Evolutionary conservation across 2,113 vertebrate genomes (phyloP).

Genomic region (Apistogramma diplotaenia): DNA sequence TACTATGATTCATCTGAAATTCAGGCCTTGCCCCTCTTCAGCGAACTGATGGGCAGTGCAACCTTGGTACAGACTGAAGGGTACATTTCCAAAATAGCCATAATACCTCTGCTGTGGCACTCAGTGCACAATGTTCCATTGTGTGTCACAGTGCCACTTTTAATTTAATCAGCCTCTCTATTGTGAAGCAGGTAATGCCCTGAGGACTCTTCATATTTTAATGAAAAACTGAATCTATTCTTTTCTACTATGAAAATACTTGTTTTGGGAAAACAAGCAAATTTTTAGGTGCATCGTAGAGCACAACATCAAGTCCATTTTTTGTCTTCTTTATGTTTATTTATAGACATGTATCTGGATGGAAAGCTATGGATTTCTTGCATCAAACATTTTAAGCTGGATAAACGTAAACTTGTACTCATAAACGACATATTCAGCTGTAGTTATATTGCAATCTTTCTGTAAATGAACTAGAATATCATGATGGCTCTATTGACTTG

Average conservation of each 20-base stretch:
- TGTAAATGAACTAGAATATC: neutral
- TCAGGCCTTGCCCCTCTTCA: neutral
- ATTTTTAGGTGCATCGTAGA: neutral
- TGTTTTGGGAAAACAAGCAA: conserved; percentile 14
- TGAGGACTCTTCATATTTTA: conserved; percentile 48
- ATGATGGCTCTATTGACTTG: neutral
- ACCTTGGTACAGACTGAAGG: conserved; percentile 47
- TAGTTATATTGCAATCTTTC: too few relatives aligned
- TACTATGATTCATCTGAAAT: neutral
- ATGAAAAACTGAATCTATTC: conserved; percentile 24
- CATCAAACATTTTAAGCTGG: neutral
- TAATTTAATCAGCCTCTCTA: conserved; percentile 53
- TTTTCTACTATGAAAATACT: neutral
- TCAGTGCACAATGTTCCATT: conserved; percentile 44
- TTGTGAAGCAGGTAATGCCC: conserved; percentile 48
- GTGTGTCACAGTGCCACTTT: conserved; percentile 46
- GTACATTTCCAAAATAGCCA: conserved; percentile 46
- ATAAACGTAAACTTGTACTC: neutral
- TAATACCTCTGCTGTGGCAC: conserved; percentile 21
- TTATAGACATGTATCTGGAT: neutral
- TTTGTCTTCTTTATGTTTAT: neutral
- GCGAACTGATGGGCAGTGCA: neutral
- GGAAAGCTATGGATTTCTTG: neutral
- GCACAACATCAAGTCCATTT: neutral
- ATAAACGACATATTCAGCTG: neutral